Percentiles rank a stretch among this genome's conserved stretches.
Evolutionary conservation across 2,797 vertebrate species (phyloP).

Genomic region (Clarias pachynema): DNA sequence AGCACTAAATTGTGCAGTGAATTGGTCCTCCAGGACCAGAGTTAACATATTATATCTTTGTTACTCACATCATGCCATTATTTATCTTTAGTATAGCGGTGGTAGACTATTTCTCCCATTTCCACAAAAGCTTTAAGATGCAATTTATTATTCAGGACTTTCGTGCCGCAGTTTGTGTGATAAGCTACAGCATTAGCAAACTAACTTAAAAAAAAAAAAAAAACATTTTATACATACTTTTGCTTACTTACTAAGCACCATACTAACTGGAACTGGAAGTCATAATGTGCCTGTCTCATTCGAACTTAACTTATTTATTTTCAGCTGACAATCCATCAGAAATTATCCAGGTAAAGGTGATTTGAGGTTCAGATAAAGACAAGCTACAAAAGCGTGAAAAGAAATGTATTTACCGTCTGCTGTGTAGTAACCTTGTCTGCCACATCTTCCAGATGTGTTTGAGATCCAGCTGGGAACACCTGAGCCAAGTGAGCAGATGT

Average conservation of each 20-base stretch:
- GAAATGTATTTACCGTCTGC: slow-evolving; percentile 22
- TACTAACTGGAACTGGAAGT: slow-evolving; percentile 21
- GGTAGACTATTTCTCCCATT: neutral
- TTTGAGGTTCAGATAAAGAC: slow-evolving; percentile 28
- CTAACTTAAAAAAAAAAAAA: no score
- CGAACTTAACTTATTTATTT: slow-evolving; percentile 26
- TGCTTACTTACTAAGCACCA: neutral
- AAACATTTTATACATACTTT: no score
- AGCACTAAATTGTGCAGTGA: no score
- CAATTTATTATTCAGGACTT: neutral
- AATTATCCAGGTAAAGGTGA: slow-evolving; percentile 29
- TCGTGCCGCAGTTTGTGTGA: neutral
- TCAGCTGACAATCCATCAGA: slow-evolving; percentile 6
- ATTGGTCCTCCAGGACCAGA: no score
- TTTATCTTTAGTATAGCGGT: neutral
- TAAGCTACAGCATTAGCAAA: neutral
- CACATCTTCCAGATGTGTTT: slow-evolving; percentile 49
- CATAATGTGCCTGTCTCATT: slow-evolving; percentile 1
- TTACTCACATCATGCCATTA: neutral
- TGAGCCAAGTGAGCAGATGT: slow-evolving; percentile 52
- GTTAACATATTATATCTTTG: neutral
- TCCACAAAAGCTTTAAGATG: neutral
- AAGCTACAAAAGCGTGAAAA: neutral
- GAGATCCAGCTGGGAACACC: slow-evolving; percentile 45
- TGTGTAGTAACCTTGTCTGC: slow-evolving; percentile 45